Conservation (phyloP, 2,113 vertebrate species). For the Crotalus tigris region DNA sequence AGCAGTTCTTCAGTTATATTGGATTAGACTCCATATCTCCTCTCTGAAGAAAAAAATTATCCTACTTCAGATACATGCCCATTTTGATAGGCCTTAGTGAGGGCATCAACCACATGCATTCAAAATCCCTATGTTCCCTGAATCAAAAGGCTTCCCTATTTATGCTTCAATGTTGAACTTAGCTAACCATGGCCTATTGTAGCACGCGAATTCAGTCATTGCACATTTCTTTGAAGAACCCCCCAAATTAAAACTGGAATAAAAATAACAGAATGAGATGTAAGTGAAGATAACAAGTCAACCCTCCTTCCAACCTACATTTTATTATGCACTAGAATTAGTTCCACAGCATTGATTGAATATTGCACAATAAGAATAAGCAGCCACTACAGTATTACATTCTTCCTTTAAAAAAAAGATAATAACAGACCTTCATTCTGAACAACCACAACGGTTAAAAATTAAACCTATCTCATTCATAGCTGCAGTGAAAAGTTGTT, state of each 20-base stretch:
- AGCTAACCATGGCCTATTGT: neutral
- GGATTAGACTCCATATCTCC: no score
- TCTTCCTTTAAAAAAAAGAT: neutral
- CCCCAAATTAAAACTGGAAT: neutral
- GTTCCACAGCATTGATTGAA: constrained; percentile 37
- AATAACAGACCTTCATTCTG: neutral
- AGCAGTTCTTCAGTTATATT: neutral
- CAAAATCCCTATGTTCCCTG: neutral
- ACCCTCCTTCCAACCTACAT: neutral
- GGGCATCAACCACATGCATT: neutral
- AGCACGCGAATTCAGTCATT: neutral
- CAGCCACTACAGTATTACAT: neutral
- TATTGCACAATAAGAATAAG: constrained; percentile 47
- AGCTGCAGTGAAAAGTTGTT: constrained; percentile 32
- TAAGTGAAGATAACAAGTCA: neutral
- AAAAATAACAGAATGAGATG: neutral
- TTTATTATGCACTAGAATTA: constrained; percentile 8
- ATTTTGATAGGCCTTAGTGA: neutral
- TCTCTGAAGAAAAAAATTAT: no score
- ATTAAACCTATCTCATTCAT: constrained; percentile 26
- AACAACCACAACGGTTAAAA: constrained; percentile 4
- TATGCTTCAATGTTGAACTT: neutral
- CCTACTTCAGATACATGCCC: neutral
- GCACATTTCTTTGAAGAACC: neutral
- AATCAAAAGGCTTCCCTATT: neutral